Evolutionary conservation across 2,888 invertebrate species (phyloP), one percentile per base, ranked within the genome.

Genomic region (Diaphora mendica): DNA sequence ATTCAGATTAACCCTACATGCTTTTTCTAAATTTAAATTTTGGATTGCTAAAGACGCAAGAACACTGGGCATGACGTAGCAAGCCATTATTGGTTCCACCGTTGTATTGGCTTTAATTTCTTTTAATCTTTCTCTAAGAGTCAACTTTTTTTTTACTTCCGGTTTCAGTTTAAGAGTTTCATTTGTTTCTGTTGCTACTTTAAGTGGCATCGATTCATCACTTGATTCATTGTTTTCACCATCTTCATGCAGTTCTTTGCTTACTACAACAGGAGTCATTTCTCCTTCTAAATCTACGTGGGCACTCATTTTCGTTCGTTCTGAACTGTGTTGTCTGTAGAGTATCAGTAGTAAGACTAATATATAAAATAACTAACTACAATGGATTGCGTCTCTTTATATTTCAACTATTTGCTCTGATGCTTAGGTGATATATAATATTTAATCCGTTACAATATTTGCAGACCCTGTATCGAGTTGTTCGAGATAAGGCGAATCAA

Each of bases 1-100:
- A 48, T 96, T 96, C 77, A 98, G 95, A 89, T 98, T 98, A 0
- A 98, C 98, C 66, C 98, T 94, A 87, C 98, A 98, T 0, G 98
- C 98, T 89, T 98, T 98, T 91, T 98, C 98, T 76, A 92, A 78
- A 79, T 91, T 91, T 64, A 92, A 84, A 93, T 98, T 98, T 91
- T 98, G 98, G 64, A 98, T 97, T 33, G 98, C 98, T 80, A 98
- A 89, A 30, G 97, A 97, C 0, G 98, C 97, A 66, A 97, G 87
- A 9, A 97, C 95, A 87, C 97, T 96, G 0, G 96, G 96, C 94
- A 95, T 96, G n/a, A 97, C 96, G 88, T 97, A 97, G 81, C 97
- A 97, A 0, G 97, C 97, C 86, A 97, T 93, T 94, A 97, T 96
- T 0, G 97, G 97, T 87, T 97, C 97, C 1, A 97, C 97, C 35